Percentiles rank a stretch among this genome's conserved stretches.
Evolutionary conservation across 1,140 invertebrate genomes (phyloP).

Genomic region (Cotesia glomerata): DNA sequence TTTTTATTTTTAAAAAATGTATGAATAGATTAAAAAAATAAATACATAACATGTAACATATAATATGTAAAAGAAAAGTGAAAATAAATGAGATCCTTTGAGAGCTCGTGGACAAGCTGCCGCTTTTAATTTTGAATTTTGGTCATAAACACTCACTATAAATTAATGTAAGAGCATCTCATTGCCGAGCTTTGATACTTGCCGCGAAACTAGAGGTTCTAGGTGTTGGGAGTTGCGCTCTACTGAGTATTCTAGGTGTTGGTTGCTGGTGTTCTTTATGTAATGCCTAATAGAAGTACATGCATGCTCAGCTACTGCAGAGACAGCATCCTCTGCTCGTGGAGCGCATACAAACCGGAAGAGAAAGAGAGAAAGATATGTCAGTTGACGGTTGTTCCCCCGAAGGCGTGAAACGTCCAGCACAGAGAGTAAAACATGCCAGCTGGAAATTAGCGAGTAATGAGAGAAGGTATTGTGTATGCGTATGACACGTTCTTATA

Average conservation of each 20-base stretch:
- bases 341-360: neutral
- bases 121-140: neutral
- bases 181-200: neutral
- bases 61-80: neutral
- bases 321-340: too few relatives aligned
- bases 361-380: neutral
- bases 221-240: too few relatives aligned
- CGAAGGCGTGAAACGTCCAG: constrained; percentile 1
- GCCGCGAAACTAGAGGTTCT: too few relatives aligned
- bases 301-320: neutral
- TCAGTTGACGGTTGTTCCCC: neutral
- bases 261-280: neutral
- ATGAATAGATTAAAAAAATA: too few relatives aligned
- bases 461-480: constrained; percentile 8
- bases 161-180: neutral
- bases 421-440: constrained; percentile 13
- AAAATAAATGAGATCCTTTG: neutral
- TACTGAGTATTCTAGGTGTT: neutral
- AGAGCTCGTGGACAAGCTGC: neutral
- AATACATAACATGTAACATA: too few relatives aligned
- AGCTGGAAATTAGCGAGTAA: constrained; percentile 24
- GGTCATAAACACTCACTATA: neutral
- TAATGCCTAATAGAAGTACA: neutral
- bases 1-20: neutral
- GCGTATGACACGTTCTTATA: constrained; percentile 6